Conservation (phyloP, 2,113 vertebrate genomes). For the Azemiops feae region DNA sequence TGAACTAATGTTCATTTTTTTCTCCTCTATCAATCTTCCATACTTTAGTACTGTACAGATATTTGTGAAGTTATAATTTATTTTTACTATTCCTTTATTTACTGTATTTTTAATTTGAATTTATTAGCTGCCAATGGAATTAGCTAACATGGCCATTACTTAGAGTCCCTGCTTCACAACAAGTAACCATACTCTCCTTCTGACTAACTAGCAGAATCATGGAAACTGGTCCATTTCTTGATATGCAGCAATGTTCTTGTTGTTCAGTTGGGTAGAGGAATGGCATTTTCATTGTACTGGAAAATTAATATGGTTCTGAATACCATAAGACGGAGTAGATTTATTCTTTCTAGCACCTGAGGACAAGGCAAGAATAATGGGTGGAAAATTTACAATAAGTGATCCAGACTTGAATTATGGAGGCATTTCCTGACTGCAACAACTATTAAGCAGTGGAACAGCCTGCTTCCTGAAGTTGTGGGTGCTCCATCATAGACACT, state of each 20-base stretch:
- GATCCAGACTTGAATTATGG: neutral
- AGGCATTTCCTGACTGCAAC: neutral
- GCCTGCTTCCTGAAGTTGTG: neutral
- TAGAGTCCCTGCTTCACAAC: neutral
- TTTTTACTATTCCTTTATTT: neutral
- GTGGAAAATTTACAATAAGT: neutral
- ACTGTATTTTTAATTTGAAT: neutral
- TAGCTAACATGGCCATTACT: neutral
- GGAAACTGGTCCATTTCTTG: neutral
- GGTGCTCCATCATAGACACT: neutral
- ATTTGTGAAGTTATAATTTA: neutral
- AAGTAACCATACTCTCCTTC: neutral
- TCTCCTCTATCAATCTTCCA: conserved; percentile 54
- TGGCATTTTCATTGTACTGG: neutral
- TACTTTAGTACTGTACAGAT: neutral
- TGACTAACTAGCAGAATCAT: neutral
- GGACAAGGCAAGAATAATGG: neutral
- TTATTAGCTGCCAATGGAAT: neutral
- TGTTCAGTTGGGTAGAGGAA: too few species aligned
- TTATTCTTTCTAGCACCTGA: neutral
- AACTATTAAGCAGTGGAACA: neutral
- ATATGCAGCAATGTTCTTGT: neutral
- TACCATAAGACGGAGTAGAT: neutral
- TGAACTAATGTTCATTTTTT: conserved; percentile 77
- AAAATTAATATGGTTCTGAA: neutral